Evolutionary conservation across 2,797 vertebrate species (phyloP).

Genomic region (Cynopterus sphinx): DNA sequence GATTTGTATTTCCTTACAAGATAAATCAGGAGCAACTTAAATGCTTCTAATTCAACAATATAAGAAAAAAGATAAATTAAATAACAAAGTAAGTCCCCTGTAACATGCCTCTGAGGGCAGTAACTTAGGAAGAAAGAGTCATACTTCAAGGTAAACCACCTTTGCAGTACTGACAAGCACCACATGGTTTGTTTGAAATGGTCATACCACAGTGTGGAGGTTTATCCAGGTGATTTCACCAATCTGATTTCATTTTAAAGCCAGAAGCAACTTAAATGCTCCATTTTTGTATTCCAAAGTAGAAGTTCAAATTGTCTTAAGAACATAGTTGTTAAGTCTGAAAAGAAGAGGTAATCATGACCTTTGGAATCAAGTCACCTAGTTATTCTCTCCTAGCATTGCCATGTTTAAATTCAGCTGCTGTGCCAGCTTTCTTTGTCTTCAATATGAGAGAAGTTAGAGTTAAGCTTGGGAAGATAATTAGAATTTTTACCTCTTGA

Average conservation of each 20-base stretch:
- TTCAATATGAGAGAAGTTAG: background rate
- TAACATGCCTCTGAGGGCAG: background rate
- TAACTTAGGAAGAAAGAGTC: background rate
- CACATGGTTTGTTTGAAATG: background rate
- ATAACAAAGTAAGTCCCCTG: background rate
- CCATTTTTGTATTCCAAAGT: background rate
- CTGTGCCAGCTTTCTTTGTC: background rate
- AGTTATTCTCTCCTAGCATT: background rate
- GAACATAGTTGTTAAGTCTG: background rate
- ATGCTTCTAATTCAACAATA: background rate
- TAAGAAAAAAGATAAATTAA: background rate
- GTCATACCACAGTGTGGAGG: background rate
- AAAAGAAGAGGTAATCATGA: background rate
- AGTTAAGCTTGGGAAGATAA: background rate
- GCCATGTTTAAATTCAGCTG: background rate
- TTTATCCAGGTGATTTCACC: background rate
- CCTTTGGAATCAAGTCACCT: background rate
- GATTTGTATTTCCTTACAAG: background rate
- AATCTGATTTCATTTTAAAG: background rate
- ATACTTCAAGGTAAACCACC: background rate
- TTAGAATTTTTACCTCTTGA: background rate
- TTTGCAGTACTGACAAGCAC: background rate
- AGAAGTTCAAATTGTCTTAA: background rate
- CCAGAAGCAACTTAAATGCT: background rate
- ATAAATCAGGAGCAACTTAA: slow-evolving; percentile 38